Evolutionary conservation across 2,888 invertebrate species (phyloP), one percentile per base, ranked within the genome.

Genomic region (Melanophora roralis): DNA sequence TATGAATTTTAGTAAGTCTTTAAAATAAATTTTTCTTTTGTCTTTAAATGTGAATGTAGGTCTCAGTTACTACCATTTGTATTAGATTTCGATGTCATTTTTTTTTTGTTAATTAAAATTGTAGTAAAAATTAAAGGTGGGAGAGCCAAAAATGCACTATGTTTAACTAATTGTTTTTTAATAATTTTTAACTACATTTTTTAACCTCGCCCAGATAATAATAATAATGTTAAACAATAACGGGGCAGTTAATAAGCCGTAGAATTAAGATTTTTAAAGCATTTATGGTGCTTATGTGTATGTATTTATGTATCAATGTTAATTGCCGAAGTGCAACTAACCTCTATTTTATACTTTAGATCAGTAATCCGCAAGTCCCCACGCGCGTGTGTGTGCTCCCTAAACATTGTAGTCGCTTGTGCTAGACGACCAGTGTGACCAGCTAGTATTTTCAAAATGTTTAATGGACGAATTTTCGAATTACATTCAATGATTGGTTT

Each of bases 221-320:
- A 38, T 19, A 43, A 32, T 19, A n/a, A 1, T 7, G 6, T 53
- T 53, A 1, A n/a, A 12, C 11, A 57, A 38, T 57, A 64, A 36
- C 16, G 68, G 12, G 16, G 65, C 55, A 59, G 64, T 71, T 79
- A 79, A 75, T 79, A 65, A 71, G 57, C 59, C 65, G 45, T 60
- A 55, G 38, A 71, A 53, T 72, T 80, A 19, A 47, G 43, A 76
- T 65, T 65, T 60, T 60, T 57, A 51, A n/a, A 51, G 55, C 51
- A 53, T 64, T 79, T 51, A 59, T 74, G 57, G 51, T 40, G 59
- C n/a, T n/a, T n/a, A n/a, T n/a, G n/a, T n/a, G n/a, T n/a, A n/a
- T n/a, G n/a, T n/a, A n/a, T n/a, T n/a, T n/a, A n/a, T n/a, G n/a
- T n/a, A n/a, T n/a, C n/a, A n/a, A n/a, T n/a, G n/a, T n/a, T n/a